Percentiles rank a stretch among this genome's conserved stretches.
phyloP scores from a whole-genome alignment of 2,888 invertebrate genomes.

The Spatulosminthurus flaviceps region DNA sequence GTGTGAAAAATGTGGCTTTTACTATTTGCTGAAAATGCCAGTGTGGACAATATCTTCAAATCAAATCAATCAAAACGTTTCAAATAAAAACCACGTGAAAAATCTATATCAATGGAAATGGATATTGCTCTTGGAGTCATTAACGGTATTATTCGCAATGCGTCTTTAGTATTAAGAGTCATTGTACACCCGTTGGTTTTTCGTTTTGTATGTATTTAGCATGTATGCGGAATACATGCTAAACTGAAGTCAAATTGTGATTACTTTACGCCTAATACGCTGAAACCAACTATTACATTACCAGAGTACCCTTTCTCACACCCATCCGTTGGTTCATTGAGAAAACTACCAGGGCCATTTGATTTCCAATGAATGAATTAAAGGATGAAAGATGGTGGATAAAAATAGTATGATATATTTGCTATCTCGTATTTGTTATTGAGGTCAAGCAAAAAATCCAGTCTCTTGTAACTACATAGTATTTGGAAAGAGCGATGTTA shows the following conservation, averaged over 20 bases:
- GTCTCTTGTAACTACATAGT: neutral
- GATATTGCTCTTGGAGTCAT: too few relatives aligned
- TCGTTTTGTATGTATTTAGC: neutral
- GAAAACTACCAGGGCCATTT: slow-evolving; percentile 18
- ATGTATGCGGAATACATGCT: neutral
- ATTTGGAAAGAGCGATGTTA: neutral
- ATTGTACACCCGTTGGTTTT: neutral
- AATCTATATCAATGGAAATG: neutral
- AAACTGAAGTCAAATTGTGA: neutral
- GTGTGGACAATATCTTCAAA: slow-evolving; percentile 14
- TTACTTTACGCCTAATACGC: neutral
- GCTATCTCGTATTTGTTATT: slow-evolving; percentile 44
- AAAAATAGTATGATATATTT: slow-evolving; percentile 36
- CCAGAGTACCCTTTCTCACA: neutral
- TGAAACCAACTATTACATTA: neutral
- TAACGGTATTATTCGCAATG: neutral
- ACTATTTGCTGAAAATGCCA: slow-evolving; percentile 20
- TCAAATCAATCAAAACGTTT: slow-evolving; percentile 16
- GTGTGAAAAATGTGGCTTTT: neutral
- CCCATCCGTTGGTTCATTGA: slow-evolving; percentile 23
- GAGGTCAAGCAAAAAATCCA: slow-evolving; percentile 45
- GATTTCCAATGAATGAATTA: slow-evolving; percentile 38
- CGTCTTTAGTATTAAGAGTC: neutral
- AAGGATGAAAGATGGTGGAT: slow-evolving; percentile 30
- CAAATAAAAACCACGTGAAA: neutral